phyloP scores from a whole-genome alignment of 2,113 vertebrate species.

The Turnix velox region DNA sequence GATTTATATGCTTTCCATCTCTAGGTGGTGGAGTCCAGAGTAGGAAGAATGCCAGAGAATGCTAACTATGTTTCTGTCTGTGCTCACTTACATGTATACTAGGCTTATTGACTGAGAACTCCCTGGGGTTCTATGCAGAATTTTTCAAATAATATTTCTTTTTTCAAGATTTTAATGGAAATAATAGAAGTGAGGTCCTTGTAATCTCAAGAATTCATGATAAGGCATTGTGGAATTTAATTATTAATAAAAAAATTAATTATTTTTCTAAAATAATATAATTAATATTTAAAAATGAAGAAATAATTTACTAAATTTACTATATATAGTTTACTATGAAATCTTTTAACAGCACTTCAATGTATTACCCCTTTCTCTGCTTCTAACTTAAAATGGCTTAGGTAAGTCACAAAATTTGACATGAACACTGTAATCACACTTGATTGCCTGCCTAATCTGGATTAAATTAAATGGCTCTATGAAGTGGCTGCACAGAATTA shows the following conservation, averaged over 20 bases:
- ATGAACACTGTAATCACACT: not conserved
- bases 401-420: not conserved
- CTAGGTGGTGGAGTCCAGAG: not conserved
- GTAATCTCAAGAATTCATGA: not conserved
- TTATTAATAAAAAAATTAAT: too few relatives aligned
- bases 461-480: too few relatives aligned
- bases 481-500: not conserved
- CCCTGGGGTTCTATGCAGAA: fast-evolving
- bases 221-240: not conserved
- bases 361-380: not conserved
- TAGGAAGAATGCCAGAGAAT: not conserved
- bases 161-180: not conserved
- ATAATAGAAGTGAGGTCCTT: not conserved
- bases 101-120: not conserved
- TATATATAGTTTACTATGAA: too few relatives aligned
- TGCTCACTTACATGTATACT: not conserved
- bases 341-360: not conserved
- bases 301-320: too few relatives aligned
- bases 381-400: not conserved
- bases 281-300: too few relatives aligned
- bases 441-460: not conserved
- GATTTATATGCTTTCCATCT: not conserved
- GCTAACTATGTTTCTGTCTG: not conserved
- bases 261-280: too few relatives aligned
- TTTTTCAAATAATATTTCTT: not conserved